A percentile compares a stretch with the other conserved stretches of the same genome.
These are phyloP conservation scores for Himalopsyche kuldschensis DNA, from an alignment of 2,888 invertebrate species.

Conservation along the genomic window DNA sequence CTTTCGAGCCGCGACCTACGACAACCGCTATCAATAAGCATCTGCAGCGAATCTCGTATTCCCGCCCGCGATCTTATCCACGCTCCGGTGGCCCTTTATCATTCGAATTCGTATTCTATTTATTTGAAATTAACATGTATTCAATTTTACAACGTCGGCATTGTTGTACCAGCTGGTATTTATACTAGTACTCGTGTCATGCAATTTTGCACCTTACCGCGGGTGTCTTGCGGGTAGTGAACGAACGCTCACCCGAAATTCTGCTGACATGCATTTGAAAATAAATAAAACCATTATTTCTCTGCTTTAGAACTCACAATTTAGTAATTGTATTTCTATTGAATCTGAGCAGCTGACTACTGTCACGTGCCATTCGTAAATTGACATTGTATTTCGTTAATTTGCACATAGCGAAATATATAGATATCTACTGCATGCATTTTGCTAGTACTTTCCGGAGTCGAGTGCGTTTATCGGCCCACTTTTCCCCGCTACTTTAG, in stretches of 20 bases:
- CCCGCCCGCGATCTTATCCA: slow-evolving; percentile 9
- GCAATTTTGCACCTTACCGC: slow-evolving; percentile 13
- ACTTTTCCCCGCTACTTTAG: slow-evolving; percentile 10
- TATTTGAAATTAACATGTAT: slow-evolving; percentile 9
- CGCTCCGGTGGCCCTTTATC: background rate
- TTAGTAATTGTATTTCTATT: background rate
- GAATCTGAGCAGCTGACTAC: slow-evolving; percentile 4
- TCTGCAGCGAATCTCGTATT: background rate
- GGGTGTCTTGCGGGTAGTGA: background rate
- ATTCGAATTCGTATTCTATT: slow-evolving; percentile 16
- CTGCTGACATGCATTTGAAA: background rate
- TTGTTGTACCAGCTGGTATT: slow-evolving; percentile 31
- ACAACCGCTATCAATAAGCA: slow-evolving; percentile 17
- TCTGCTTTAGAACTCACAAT: background rate
- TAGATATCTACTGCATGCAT: background rate
- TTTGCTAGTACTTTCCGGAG: background rate
- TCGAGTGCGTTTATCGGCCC: background rate
- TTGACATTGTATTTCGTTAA: background rate
- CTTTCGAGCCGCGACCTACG: slow-evolving; percentile 22
- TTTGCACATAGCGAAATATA: background rate
- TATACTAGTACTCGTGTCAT: slow-evolving; percentile 8
- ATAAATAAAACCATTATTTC: background rate
- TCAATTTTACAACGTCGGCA: slow-evolving; percentile 13
- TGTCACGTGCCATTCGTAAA: slow-evolving; percentile 18
- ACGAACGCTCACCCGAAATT: background rate